These are phyloP conservation scores for Lordiphosa fenestrarum DNA, from an alignment of 2,888 invertebrate species.

Conservation along the genomic window DNA sequence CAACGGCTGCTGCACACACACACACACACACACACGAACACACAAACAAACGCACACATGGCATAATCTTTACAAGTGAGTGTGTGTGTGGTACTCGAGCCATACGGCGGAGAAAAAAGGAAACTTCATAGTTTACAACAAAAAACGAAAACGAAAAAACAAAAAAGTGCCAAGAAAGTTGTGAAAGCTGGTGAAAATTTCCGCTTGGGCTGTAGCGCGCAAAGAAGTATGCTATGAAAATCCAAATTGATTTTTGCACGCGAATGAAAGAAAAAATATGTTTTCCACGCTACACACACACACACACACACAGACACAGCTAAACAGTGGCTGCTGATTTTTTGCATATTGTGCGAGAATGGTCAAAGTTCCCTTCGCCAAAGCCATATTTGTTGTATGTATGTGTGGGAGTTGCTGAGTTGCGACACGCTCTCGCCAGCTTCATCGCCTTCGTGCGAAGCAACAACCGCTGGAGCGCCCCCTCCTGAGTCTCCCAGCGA, in stretches of 20 bases:
- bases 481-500: conserved; percentile 13
- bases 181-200: conserved; percentile 22
- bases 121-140: conserved; percentile 54
- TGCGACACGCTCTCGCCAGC: conserved; percentile 13
- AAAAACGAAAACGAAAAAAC: neutral
- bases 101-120: conserved; percentile 52
- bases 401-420: conserved; percentile 63
- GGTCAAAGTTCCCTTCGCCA: conserved; percentile 11
- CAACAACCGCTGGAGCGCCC: conserved; percentile 54
- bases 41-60: conserved; percentile 18
- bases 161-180: conserved; percentile 38
- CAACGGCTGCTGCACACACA: conserved; percentile 49
- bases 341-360: conserved; percentile 62
- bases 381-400: conserved; percentile 30
- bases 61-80: conserved; percentile 29
- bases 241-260: conserved; percentile 63
- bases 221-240: conserved; percentile 60
- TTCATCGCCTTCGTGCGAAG: conserved; percentile 47
- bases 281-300: conserved; percentile 30
- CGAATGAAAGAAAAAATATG: conserved; percentile 50
- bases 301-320: conserved; percentile 24
- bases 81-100: conserved; percentile 50
- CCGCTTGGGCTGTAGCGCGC: conserved; percentile 38
- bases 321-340: conserved; percentile 47
- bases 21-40: conserved; percentile 24